These are phyloP conservation scores for Lepus europaeus DNA, from an alignment of 2,113 vertebrate species.

Conservation along the genomic window DNA sequence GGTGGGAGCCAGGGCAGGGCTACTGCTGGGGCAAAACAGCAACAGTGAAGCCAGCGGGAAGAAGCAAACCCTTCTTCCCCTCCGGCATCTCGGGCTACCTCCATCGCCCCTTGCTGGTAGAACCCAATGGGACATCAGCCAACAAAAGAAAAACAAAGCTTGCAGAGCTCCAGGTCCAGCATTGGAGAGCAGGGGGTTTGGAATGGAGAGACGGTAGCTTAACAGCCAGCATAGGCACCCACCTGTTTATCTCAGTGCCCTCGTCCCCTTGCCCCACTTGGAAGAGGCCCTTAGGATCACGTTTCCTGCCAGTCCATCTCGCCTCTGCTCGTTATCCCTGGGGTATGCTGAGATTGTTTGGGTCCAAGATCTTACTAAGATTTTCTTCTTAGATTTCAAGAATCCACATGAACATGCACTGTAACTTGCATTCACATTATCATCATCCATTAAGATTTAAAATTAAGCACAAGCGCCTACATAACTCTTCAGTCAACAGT, in stretches of 20 bases:
- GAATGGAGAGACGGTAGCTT: neutral
- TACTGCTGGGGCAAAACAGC: neutral
- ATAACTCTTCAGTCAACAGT: neutral
- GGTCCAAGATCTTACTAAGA: neutral
- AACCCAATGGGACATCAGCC: neutral
- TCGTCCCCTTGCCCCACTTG: neutral
- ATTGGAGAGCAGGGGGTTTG: neutral
- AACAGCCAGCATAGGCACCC: neutral
- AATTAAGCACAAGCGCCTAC: neutral
- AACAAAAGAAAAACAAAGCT: neutral
- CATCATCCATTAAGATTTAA: neutral
- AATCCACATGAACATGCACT: constrained; percentile 1
- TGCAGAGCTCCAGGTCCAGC: neutral
- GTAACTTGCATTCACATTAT: neutral
- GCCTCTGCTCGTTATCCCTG: neutral
- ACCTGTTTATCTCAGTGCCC: neutral
- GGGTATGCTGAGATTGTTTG: neutral
- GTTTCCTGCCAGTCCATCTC: neutral
- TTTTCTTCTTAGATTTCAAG: constrained; percentile 10
- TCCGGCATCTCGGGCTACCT: neutral
- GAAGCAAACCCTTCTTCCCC: neutral
- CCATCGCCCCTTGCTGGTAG: neutral
- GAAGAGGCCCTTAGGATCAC: neutral
- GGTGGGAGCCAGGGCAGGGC: too few species aligned
- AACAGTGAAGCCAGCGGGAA: neutral